Conservation (phyloP, 2,888 invertebrate species). For the Cerastis leucographa region DNA sequence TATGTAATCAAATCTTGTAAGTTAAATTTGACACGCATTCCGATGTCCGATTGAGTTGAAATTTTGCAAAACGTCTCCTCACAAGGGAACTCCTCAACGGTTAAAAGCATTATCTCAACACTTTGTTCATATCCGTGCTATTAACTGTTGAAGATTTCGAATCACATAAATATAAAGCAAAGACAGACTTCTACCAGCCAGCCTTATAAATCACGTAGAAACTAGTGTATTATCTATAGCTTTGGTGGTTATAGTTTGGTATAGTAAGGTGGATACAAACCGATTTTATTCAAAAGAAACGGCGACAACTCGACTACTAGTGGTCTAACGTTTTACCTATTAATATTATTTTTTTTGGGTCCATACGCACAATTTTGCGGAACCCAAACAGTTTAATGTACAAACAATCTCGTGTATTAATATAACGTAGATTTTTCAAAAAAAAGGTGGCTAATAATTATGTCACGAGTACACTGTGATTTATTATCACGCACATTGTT, state of each 20-base stretch:
- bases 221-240: not conserved
- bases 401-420: not conserved
- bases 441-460: not conserved
- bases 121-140: too few relatives aligned
- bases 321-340: not conserved
- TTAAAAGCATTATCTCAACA: too few relatives aligned
- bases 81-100: too few relatives aligned
- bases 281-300: not conserved
- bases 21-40: too few relatives aligned
- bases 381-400: not conserved
- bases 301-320: not conserved
- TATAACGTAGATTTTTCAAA: not conserved
- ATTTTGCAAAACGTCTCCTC: too few relatives aligned
- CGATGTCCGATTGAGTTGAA: too few relatives aligned
- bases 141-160: not conserved
- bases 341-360: not conserved
- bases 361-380: too few relatives aligned
- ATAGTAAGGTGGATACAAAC: not conserved
- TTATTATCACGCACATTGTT: slow-evolving; percentile 11
- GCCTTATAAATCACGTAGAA: not conserved
- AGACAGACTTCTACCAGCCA: not conserved
- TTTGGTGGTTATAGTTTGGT: too few relatives aligned
- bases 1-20: too few relatives aligned
- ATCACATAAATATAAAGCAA: not conserved
- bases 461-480: too few relatives aligned